Conservation (phyloP, 2,797 vertebrate genomes). For the Myotis planiceps region DNA sequence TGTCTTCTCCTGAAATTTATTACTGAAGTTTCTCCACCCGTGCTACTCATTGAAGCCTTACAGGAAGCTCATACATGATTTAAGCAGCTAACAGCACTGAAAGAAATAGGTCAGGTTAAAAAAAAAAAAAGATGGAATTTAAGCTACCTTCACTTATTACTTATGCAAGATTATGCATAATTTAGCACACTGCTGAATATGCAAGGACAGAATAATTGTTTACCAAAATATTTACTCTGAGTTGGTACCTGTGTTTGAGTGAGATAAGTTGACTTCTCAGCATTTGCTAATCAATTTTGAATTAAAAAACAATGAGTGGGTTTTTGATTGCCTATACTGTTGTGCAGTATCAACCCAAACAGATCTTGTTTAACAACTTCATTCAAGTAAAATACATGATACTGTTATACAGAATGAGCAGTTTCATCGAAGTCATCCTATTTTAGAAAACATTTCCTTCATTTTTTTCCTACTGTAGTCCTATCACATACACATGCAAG, state of each 20-base stretch:
- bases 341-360: too few species aligned
- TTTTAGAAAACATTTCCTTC: constrained; percentile 69
- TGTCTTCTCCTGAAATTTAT: constrained; percentile 92
- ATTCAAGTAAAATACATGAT: constrained; percentile 83
- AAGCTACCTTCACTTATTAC: constrained; percentile 93
- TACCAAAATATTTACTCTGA: constrained; percentile 93
- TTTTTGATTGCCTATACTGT: constrained; percentile 91
- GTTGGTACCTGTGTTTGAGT: constrained; percentile 90
- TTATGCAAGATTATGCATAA: constrained; percentile 94
- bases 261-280: constrained; percentile 91
- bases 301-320: constrained; percentile 88
- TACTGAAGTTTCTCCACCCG: constrained; percentile 90
- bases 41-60: constrained; percentile 92
- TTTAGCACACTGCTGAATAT: constrained; percentile 93
- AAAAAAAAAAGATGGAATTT: constrained; percentile 86
- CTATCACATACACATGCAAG: constrained; percentile 49
- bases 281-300: constrained; percentile 90
- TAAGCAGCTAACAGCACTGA: constrained; percentile 92
- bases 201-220: constrained; percentile 92
- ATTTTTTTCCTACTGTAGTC: background rate
- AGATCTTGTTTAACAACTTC: constrained; percentile 92
- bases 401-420: constrained; percentile 40
- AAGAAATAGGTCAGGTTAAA: constrained; percentile 93
- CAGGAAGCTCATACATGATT: constrained; percentile 93
- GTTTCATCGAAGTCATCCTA: constrained; percentile 70